phyloP scores from a whole-genome alignment of 2,888 invertebrate genomes.

The Octodonta nipae region DNA sequence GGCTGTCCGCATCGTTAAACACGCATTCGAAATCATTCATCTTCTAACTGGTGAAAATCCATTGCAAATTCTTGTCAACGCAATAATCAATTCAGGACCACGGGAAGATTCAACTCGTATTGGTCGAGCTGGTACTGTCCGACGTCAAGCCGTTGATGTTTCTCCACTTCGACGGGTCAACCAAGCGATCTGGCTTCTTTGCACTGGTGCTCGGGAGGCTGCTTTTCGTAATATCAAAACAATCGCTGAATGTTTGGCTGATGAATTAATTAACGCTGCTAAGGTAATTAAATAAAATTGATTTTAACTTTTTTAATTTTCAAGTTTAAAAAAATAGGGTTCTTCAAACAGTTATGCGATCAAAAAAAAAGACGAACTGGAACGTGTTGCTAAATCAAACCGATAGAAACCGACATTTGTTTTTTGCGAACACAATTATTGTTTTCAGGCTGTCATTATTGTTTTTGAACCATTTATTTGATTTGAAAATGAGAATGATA shows the following conservation, averaged over 20 bases:
- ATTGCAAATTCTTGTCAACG: conserved; percentile 76
- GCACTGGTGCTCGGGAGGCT: conserved; percentile 97
- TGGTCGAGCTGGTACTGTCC: conserved; percentile 97
- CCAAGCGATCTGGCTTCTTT: conserved; percentile 98
- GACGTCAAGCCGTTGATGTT: conserved; percentile 98
- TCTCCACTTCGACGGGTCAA: conserved; percentile 96
- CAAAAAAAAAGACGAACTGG: conserved; percentile 99
- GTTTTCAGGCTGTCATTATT: no score
- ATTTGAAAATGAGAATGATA: no score
- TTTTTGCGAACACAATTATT: no score
- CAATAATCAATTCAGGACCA: conserved; percentile 97
- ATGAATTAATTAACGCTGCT: conserved; percentile 98
- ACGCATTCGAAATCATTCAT: conserved; percentile 98
- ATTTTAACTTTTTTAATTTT: no score
- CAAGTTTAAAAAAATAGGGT: conserved; percentile 49
- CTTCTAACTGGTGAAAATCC: conserved; percentile 79
- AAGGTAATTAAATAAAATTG: conserved; percentile 48
- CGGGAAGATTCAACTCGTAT: conserved; percentile 99
- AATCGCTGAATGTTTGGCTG: conserved; percentile 98
- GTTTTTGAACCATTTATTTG: no score
- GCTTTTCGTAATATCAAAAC: conserved; percentile 99
- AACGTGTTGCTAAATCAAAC: conserved; percentile 99
- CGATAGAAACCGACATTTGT: no score
- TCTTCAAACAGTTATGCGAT: conserved; percentile 99
- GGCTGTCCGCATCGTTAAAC: conserved; percentile 97